phyloP scores from a whole-genome alignment of 2,113 vertebrate genomes.

The Rhagologus leucostigma region DNA sequence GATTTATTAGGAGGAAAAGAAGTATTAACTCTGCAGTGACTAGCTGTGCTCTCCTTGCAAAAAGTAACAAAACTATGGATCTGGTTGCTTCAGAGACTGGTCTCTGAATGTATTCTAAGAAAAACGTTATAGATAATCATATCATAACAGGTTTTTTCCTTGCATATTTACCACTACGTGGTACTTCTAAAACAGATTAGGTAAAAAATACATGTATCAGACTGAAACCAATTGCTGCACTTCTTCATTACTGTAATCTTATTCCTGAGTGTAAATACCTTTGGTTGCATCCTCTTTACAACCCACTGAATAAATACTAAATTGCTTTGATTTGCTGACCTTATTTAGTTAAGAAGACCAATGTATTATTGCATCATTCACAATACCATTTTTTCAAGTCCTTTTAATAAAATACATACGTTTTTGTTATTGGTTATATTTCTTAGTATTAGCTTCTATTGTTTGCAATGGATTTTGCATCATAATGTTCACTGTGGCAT shows the following conservation, averaged over 20 bases:
- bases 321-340: background rate
- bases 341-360: background rate
- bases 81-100: background rate
- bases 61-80: rapidly evolving
- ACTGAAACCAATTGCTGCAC: background rate
- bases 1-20: background rate
- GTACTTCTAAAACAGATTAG: background rate
- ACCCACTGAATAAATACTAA: background rate
- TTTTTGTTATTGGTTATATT: background rate
- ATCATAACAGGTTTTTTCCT: background rate
- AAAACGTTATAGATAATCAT: background rate
- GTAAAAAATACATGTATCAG: background rate
- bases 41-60: background rate
- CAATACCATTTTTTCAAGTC: background rate
- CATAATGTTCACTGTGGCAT: background rate
- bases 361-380: background rate
- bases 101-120: background rate
- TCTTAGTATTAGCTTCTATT: background rate
- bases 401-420: background rate
- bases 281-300: background rate
- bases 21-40: background rate
- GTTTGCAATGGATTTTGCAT: slow-evolving; percentile 32
- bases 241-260: background rate
- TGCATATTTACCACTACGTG: background rate
- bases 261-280: background rate